phyloP scores from a whole-genome alignment of 2,113 vertebrate genomes.

The cattle (Bos taurus) region DNA sequence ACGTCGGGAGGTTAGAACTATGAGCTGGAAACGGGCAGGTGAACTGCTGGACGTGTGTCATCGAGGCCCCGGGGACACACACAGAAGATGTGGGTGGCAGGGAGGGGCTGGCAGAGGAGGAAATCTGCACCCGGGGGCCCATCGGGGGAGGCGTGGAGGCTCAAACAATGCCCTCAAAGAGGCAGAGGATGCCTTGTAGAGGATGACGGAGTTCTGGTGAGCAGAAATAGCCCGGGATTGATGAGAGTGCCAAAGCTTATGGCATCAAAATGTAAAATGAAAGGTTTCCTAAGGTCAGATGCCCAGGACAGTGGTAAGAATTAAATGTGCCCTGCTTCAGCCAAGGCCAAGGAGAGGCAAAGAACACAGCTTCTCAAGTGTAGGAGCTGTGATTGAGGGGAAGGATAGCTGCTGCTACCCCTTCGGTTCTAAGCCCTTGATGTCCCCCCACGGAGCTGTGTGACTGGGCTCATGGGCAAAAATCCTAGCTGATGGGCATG shows the following conservation, averaged over 20 bases:
- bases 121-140: not conserved
- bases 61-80: not conserved
- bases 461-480: not conserved
- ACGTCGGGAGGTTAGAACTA: not conserved
- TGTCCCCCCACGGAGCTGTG: not conserved
- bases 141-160: rapidly evolving
- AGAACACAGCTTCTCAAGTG: not conserved
- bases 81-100: not conserved
- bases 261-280: conserved; percentile 16
- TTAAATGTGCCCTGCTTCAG: not conserved
- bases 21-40: not conserved
- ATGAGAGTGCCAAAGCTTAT: not conserved
- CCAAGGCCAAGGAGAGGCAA: not conserved
- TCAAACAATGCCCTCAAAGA: not conserved
- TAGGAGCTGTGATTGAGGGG: no score
- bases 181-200: not conserved
- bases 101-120: not conserved
- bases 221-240: not conserved
- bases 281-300: not conserved
- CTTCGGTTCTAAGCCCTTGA: not conserved
- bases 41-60: not conserved
- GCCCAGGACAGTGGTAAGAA: not conserved
- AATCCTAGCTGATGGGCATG: not conserved
- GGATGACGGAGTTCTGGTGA: not conserved
- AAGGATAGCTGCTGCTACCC: rapidly evolving